Conservation (phyloP, 2,797 vertebrate genomes). For the Hippopotamyrus pictus region DNA sequence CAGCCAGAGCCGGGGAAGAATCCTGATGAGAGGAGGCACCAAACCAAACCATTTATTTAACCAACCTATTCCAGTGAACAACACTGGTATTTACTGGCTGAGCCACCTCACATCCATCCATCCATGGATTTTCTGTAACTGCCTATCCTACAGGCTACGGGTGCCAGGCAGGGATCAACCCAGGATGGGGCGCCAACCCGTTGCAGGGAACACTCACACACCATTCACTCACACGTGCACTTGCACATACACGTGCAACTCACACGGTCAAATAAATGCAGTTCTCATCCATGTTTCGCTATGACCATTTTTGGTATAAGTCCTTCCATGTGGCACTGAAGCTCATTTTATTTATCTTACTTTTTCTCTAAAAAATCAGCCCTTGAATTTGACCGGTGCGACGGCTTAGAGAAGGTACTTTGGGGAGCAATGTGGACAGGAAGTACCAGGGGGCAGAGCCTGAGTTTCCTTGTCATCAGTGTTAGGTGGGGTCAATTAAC, state of each 20-base stretch:
- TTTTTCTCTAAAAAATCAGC: not conserved
- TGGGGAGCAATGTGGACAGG: not conserved
- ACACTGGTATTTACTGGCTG: not conserved
- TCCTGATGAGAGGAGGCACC: constrained; percentile 43
- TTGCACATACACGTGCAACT: not conserved
- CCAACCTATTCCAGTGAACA: not conserved
- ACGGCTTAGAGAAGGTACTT: not conserved
- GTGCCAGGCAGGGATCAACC: not conserved
- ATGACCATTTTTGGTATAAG: not conserved
- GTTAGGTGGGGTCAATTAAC: not conserved
- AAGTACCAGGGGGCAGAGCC: not conserved
- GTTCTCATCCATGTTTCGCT: not conserved
- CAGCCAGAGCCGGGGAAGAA: constrained; percentile 85
- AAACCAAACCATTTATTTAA: not conserved
- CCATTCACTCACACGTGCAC: not conserved
- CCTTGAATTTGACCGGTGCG: not conserved
- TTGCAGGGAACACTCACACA: not conserved
- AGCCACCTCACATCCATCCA: not conserved
- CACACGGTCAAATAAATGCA: not conserved
- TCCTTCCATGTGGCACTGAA: not conserved
- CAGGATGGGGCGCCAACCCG: not conserved
- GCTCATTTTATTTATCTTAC: not conserved
- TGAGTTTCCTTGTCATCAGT: not conserved
- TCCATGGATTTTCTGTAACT: not conserved
- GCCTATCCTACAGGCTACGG: not conserved